These are phyloP conservation scores for Anagrus nilaparvatae DNA, from an alignment of 1,140 invertebrate species.

Conservation along the genomic window DNA sequence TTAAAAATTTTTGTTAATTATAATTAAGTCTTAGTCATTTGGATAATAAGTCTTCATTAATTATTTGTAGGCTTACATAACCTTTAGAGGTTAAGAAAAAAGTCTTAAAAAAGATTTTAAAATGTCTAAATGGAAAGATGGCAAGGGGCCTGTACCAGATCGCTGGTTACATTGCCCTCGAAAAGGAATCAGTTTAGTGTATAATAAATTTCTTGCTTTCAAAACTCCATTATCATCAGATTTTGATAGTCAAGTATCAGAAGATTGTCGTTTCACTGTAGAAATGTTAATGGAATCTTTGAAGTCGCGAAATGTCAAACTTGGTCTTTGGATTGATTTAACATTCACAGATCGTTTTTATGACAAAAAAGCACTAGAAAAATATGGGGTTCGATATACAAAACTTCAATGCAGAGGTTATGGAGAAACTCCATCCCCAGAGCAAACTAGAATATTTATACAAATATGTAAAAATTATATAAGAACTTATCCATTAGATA, in stretches of 20 bases:
- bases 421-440: constrained; percentile 63
- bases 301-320: constrained; percentile 64
- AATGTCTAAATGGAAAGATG: constrained; percentile 21
- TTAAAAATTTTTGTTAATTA: no score
- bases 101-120: no score
- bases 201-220: constrained; percentile 78
- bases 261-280: constrained; percentile 69
- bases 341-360: constrained; percentile 95
- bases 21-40: no score
- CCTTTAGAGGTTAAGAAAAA: neutral
- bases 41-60: no score
- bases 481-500: constrained; percentile 63
- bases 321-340: constrained; percentile 93
- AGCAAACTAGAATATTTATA: constrained; percentile 73
- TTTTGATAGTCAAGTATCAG: constrained; percentile 73
- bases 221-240: constrained; percentile 77
- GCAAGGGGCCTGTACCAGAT: constrained; percentile 60
- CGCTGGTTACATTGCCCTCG: constrained; percentile 89
- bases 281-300: constrained; percentile 70
- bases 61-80: neutral
- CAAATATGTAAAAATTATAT: constrained; percentile 70
- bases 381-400: constrained; percentile 61
- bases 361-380: constrained; percentile 65
- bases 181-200: constrained; percentile 64
- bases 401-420: constrained; percentile 83